Evolutionary conservation across 1,140 invertebrate genomes (phyloP), one percentile per base, ranked within the genome.

Genomic region (Listronotus oregonensis): DNA sequence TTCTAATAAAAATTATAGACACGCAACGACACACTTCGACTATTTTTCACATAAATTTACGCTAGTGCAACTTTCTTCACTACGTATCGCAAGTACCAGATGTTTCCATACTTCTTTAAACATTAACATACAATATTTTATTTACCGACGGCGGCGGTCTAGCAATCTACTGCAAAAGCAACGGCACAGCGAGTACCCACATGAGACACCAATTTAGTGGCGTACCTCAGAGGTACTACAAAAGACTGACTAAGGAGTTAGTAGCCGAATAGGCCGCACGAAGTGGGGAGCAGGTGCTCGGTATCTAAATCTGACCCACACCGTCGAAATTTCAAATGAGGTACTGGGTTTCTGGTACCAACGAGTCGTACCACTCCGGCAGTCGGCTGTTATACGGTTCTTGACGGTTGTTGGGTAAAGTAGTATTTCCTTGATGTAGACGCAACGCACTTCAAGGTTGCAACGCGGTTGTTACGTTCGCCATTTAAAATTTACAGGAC

Each of bases 271-370:
- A 6, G 59, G 44, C 42, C 52, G 46, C 46, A 39, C 37, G 50
- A 65, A 59, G 64, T 58, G 64, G 64, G 54, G 64, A 58, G 64
- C 64, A 65, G 55, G 55, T 65, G 64, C 37, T 44, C 58, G 39
- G 64, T 43, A 65, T 65, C 64, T 65, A 59, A 65, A 65, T 65
- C 55, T 65, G 55, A 65, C 55, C 64, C 64, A 59, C 47, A 65
- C 64, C 64, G 56, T 46, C 64, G 54, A 65, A 65, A 58, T 65
- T 65, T 65, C 64, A 59, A 65, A 65, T 65, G 55, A 65, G 64
- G 55, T 58, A 58, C 64, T 65, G 64, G 64, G 64, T 65, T 49
- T 59, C 32, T 65, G 50, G 55, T 51, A 50, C 63, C 60, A 63
- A 51, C 60, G 63, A 65, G 52, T 56, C 11, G 39, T 37, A 42